These are phyloP conservation scores for Thumatha senex DNA, from an alignment of 2,888 invertebrate genomes.

Conservation along the genomic window DNA sequence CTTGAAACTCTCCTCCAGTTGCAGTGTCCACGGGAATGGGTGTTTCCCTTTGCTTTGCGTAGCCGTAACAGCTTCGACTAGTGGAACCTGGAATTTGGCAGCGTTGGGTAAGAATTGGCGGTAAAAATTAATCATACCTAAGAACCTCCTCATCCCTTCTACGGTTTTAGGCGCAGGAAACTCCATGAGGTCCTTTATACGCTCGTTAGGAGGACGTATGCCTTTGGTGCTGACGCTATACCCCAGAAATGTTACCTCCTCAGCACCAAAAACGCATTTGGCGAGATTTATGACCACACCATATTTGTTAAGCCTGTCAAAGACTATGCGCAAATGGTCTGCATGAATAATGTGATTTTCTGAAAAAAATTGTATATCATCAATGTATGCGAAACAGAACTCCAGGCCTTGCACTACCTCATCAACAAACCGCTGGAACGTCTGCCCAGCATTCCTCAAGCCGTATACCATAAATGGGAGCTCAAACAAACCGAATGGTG, in stretches of 20 bases:
- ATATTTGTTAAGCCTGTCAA: not conserved
- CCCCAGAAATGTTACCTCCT: not conserved
- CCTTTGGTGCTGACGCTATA: not conserved
- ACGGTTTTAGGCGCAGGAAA: too few species aligned
- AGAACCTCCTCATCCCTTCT: not conserved
- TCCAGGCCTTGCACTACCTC: not conserved
- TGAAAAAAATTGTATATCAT: not conserved
- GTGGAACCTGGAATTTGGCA: not conserved
- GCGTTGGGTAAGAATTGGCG: not conserved
- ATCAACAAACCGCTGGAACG: not conserved
- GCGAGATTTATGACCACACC: too few species aligned
- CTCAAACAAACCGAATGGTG: too few species aligned
- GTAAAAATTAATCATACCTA: not conserved
- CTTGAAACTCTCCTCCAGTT: too few species aligned
- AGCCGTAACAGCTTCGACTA: too few species aligned
- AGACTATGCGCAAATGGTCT: not conserved
- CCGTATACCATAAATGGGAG: too few species aligned
- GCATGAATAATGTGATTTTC: not conserved
- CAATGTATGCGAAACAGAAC: not conserved
- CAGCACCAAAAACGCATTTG: too few species aligned
- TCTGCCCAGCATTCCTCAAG: not conserved
- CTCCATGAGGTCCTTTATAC: too few species aligned
- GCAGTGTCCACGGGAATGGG: too few species aligned
- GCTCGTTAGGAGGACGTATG: too few species aligned
- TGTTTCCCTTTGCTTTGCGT: too few species aligned